Evolutionary conservation across 2,113 vertebrate genomes (phyloP).

Genomic region (Sander vitreus): DNA sequence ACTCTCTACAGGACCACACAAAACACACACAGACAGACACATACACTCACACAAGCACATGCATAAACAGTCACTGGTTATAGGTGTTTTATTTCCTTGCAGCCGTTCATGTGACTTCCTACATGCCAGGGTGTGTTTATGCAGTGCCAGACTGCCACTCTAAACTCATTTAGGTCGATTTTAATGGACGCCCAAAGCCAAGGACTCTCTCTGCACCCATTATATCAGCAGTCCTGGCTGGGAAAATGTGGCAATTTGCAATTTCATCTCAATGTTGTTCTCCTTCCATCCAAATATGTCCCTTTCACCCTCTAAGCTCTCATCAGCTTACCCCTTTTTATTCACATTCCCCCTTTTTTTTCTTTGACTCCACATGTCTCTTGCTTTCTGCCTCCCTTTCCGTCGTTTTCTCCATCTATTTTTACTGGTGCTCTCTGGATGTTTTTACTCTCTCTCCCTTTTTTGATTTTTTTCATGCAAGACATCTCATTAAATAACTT

Average conservation of each 20-base stretch:
- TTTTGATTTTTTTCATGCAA: constrained; percentile 54
- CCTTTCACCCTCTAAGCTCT: constrained; percentile 62
- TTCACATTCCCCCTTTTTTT: neutral
- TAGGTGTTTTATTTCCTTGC: constrained; percentile 64
- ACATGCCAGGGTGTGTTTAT: constrained; percentile 70
- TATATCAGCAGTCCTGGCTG: constrained; percentile 70
- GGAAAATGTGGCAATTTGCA: constrained; percentile 69
- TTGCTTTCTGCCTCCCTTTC: constrained; percentile 29
- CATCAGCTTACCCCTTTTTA: constrained; percentile 57
- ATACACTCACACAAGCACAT: constrained; percentile 36
- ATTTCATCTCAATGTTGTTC: constrained; percentile 67
- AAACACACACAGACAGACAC: constrained; percentile 41
- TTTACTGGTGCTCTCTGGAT: constrained; percentile 51
- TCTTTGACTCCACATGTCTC: constrained; percentile 44
- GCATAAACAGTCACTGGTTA: constrained; percentile 58
- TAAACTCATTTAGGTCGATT: constrained; percentile 78
- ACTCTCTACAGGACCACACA: constrained; percentile 69
- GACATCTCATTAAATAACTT: constrained; percentile 80
- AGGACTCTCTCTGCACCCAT: constrained; percentile 73
- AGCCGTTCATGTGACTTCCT: constrained; percentile 54
- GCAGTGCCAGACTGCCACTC: constrained; percentile 74
- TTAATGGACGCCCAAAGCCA: constrained; percentile 77
- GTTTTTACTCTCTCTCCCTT: constrained; percentile 10
- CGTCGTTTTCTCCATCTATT: constrained; percentile 60
- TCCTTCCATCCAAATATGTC: constrained; percentile 65